Base-by-base conservation (phyloP, 1,140 invertebrate species). In the Anagrus nilaparvatae region DNA sequence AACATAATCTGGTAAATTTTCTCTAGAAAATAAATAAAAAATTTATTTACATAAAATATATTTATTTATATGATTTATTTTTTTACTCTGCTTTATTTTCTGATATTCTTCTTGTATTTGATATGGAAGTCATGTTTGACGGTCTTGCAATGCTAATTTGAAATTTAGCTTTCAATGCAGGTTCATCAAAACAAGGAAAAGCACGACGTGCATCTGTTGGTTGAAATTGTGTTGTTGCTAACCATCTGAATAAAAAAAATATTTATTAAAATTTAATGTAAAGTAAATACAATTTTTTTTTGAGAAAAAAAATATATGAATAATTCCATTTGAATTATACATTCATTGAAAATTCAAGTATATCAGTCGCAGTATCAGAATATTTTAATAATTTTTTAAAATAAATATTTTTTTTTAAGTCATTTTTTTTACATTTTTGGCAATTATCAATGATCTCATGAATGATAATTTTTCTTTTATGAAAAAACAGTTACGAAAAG, bases 181-280 rank as follows among this genome's bases (percentile, higher is more conserved):
- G 91, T 59, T 96, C 92, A 62, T 95, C 91, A 62, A 91, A 93
- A 64, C 89, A 94, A 0, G 92, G 92, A 60, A 96, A 95, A 1
- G 87, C 86, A 47, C 79, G 71, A 21, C 92, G 71, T 0, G 92
- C 91, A 58, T 87, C 84, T 1, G 87, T 91, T 2, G 91, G 79
- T 63, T 95, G 85, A 60, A 96, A 94, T 67, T 95, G 90, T 1
- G 90, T 91, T 0, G 81, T 75, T 3, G 80, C 82, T 45, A 87
- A 71, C 81, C 83, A 87, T 64, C 82, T 87, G 54, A 16, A 68
- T 63, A 24, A 16, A 16, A n/a, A 17, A 32, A 17, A 5, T 9
- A 32, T 30, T 13, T 13, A 30, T 30, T 12, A 4, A n/a, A n/a
- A n/a, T n/a, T n/a, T n/a, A n/a, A n/a, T n/a, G n/a, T n/a, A n/a